These are phyloP conservation scores for Camelus dromedarius DNA, from an alignment of 2,113 vertebrate genomes.

Conservation along the genomic window DNA sequence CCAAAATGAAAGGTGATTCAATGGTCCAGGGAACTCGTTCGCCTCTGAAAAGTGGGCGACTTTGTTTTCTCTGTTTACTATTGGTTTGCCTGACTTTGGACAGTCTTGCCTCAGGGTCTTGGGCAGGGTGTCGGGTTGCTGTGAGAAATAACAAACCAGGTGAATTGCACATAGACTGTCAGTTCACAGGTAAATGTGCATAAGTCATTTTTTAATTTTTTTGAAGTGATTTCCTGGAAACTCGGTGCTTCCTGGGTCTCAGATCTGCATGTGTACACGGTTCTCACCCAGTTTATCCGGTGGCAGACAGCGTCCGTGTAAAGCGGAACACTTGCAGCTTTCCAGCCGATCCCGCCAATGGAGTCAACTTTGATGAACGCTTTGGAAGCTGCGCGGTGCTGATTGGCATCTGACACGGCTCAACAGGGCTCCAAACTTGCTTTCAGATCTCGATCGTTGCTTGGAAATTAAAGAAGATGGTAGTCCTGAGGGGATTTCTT, in stretches of 20 bases:
- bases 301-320: neutral
- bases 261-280: neutral
- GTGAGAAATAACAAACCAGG: neutral
- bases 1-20: neutral
- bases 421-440: neutral
- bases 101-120: neutral
- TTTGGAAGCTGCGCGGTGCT: neutral
- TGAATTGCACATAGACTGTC: neutral
- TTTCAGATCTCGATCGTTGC: neutral
- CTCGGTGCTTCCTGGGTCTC: neutral
- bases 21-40: neutral
- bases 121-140: neutral
- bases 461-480: neutral
- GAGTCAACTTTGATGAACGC: neutral
- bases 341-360: neutral
- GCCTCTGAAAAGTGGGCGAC: neutral
- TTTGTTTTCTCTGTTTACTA: neutral
- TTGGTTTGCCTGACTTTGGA: neutral
- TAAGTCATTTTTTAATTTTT: neutral
- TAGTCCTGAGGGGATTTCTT: neutral
- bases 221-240: neutral
- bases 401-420: neutral
- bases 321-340: neutral
- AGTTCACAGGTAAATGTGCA: neutral
- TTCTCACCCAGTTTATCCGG: neutral